phyloP scores from a whole-genome alignment of 2,888 invertebrate genomes.

The Plebejus melissa region DNA sequence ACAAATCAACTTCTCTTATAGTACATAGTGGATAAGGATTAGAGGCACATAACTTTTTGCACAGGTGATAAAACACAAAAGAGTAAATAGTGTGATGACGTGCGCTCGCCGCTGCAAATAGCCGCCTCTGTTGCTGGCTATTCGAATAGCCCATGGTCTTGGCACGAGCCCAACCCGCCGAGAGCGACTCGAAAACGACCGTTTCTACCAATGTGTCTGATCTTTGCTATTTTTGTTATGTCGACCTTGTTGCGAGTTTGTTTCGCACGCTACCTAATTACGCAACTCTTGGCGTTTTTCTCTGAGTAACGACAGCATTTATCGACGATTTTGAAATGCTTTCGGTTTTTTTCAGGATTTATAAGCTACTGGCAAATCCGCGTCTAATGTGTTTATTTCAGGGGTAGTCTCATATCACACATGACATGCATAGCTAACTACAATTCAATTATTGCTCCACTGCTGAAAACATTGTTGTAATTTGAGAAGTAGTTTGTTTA shows the following conservation, averaged over 20 bases:
- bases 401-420: no score
- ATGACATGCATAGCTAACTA: background rate
- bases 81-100: conserved; percentile 75
- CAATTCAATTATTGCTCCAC: no score
- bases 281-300: conserved; percentile 41
- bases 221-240: conserved; percentile 62
- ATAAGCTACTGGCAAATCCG: background rate
- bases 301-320: conserved; percentile 2
- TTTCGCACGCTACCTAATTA: conserved; percentile 57
- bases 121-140: conserved; percentile 61
- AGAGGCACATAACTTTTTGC: conserved; percentile 33
- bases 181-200: conserved; percentile 65
- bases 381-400: background rate
- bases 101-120: conserved; percentile 70
- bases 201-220: conserved; percentile 73
- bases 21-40: background rate
- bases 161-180: conserved; percentile 61
- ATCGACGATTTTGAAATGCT: conserved; percentile 5
- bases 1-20: no score
- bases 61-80: conserved; percentile 72
- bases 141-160: conserved; percentile 65
- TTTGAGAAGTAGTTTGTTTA: conserved; percentile 14
- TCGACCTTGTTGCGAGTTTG: conserved; percentile 68
- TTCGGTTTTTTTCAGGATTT: background rate
- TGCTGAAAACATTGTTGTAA: background rate